Percentiles rank a stretch among this genome's conserved stretches.
Evolutionary conservation across 1,140 invertebrate genomes (phyloP).

Genomic region (Mya arenaria): DNA sequence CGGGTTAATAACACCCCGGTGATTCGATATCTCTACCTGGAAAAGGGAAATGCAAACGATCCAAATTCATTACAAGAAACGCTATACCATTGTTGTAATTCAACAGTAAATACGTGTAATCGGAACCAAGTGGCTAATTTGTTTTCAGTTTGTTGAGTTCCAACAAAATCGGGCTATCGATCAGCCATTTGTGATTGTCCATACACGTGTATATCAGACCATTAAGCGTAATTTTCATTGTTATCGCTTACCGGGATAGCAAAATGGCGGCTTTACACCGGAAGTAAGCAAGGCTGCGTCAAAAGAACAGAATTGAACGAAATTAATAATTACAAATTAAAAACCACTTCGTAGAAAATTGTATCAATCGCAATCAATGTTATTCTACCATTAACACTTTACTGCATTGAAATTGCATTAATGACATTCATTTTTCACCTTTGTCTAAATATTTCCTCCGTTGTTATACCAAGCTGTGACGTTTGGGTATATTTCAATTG

Average conservation of each 20-base stretch:
- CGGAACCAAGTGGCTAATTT: slow-evolving; percentile 49
- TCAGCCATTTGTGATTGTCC: slow-evolving; percentile 22
- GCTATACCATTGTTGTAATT: slow-evolving; percentile 25
- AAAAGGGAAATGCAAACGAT: slow-evolving; percentile 51
- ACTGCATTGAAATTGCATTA: no score
- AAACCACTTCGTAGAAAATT: slow-evolving; percentile 46
- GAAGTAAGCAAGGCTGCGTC: slow-evolving; percentile 44
- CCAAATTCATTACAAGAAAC: slow-evolving; percentile 52
- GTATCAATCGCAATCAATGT: slow-evolving; percentile 20
- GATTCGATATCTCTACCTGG: no score
- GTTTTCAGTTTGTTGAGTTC: slow-evolving; percentile 51
- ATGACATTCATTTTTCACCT: no score
- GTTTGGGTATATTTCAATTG: no score
- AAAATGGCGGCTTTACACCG: slow-evolving; percentile 55
- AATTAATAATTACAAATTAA: slow-evolving; percentile 60
- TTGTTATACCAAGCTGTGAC: no score
- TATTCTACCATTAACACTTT: slow-evolving; percentile 36
- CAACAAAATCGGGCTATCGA: slow-evolving; percentile 40
- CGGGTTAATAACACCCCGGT: no score
- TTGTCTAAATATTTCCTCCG: no score
- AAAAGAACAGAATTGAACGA: slow-evolving; percentile 54
- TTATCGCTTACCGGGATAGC: slow-evolving; percentile 30
- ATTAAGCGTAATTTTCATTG: slow-evolving; percentile 55
- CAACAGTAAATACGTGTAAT: slow-evolving; percentile 34
- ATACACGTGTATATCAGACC: slow-evolving; percentile 50